Evolutionary conservation across 2,888 invertebrate species (phyloP).

Genomic region (Onchidella celtica): DNA sequence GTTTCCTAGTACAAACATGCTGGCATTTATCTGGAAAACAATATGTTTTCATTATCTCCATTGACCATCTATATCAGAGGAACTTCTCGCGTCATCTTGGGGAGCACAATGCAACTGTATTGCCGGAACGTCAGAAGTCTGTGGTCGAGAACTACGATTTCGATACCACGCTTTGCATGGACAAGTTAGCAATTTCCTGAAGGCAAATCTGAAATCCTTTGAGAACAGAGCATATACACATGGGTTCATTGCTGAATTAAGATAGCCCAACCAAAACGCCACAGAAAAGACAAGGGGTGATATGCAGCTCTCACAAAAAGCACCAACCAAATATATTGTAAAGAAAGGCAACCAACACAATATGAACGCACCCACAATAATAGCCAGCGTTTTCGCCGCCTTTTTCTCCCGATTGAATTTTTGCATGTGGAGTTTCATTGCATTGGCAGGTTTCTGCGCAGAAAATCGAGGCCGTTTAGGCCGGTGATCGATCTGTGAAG

Average conservation of each 20-base stretch:
- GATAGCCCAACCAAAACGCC: slow-evolving; percentile 98
- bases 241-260: slow-evolving; percentile 97
- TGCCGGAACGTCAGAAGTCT: slow-evolving; percentile 39
- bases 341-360: slow-evolving; percentile 98
- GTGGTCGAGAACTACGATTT: slow-evolving; percentile 4
- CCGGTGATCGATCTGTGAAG: slow-evolving; percentile 11
- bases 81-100: slow-evolving; percentile 39
- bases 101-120: slow-evolving; percentile 40
- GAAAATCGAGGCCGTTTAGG: slow-evolving; percentile 34
- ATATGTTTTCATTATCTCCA: slow-evolving; percentile 46
- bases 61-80: slow-evolving; percentile 38
- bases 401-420: slow-evolving; percentile 94
- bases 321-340: slow-evolving; percentile 94
- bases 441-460: slow-evolving; percentile 80
- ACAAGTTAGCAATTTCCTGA: slow-evolving; percentile 89
- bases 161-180: slow-evolving; percentile 34
- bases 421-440: slow-evolving; percentile 93
- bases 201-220: slow-evolving; percentile 96
- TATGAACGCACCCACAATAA: slow-evolving; percentile 98
- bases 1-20: too few species aligned
- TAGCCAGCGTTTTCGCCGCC: slow-evolving; percentile 97
- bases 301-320: slow-evolving; percentile 89
- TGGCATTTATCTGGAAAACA: too few species aligned
- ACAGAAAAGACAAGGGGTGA: slow-evolving; percentile 90
- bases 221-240: slow-evolving; percentile 96